A percentile compares a stretch with the other conserved stretches of the same genome.
These are phyloP conservation scores for Poecilia gillii DNA, from an alignment of 2,797 vertebrate species.

Conservation along the genomic window DNA sequence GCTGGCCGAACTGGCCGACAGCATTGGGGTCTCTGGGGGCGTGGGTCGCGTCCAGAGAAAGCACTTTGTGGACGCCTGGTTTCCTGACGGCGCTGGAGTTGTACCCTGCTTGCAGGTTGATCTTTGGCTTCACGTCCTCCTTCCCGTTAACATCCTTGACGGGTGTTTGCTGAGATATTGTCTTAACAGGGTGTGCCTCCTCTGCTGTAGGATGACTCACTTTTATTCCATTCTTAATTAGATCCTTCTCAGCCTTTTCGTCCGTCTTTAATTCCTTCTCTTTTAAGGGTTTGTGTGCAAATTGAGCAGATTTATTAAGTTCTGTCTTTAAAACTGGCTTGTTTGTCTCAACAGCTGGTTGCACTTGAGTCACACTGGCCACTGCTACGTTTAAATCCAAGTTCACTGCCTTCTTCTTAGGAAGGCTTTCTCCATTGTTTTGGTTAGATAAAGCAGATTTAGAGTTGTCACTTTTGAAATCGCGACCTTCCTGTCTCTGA, in stretches of 20 bases:
- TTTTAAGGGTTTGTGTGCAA: conserved; percentile 2
- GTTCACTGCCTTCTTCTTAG: conserved; percentile 46
- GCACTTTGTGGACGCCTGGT: conserved; percentile 82
- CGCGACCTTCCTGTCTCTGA: background rate
- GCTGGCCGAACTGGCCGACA: conserved; percentile 90
- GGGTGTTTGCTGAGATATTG: conserved; percentile 19
- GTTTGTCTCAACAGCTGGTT: conserved; percentile 39
- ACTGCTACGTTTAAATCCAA: conserved; percentile 29
- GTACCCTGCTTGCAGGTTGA: background rate
- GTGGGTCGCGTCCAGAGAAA: conserved; percentile 84
- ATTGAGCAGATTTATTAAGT: background rate
- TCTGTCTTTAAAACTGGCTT: conserved; percentile 36
- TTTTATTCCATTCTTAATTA: conserved; percentile 14
- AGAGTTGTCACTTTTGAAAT: background rate
- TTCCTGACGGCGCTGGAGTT: conserved; percentile 28
- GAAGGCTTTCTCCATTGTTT: conserved; percentile 5
- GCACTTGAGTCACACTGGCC: conserved; percentile 33
- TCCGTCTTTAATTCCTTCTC: conserved; percentile 6
- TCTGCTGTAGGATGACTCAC: background rate
- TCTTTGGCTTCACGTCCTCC: conserved; percentile 19
- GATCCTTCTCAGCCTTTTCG: conserved; percentile 10
- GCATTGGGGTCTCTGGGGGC: conserved; percentile 84
- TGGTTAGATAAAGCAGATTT: conserved; percentile 10
- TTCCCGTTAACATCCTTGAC: conserved; percentile 26
- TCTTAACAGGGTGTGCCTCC: conserved; percentile 27